Evolutionary conservation across 2,797 vertebrate genomes (phyloP).

Genomic region (Sphenopsis melanotis): DNA sequence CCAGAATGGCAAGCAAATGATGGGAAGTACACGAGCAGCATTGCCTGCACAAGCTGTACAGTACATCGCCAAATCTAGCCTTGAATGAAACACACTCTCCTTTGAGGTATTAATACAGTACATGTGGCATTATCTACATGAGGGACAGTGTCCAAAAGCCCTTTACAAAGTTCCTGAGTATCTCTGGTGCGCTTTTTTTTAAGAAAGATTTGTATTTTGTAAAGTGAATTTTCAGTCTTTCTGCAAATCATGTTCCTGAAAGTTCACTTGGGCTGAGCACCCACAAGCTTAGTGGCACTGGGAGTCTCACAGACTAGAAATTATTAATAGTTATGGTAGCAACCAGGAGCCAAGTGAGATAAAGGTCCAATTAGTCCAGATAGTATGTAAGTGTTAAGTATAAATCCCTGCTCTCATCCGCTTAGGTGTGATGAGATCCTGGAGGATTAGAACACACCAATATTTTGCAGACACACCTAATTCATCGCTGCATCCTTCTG

Average conservation of each 20-base stretch:
- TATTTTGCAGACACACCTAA: background rate
- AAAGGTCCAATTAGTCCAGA: slow-evolving; percentile 19
- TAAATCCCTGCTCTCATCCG: background rate
- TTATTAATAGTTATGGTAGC: slow-evolving; percentile 3
- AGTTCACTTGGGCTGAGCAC: background rate
- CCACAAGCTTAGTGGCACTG: background rate
- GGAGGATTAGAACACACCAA: background rate
- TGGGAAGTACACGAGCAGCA: background rate
- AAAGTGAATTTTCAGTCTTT: background rate
- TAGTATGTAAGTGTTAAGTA: background rate
- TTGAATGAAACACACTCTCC: background rate
- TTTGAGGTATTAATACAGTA: background rate
- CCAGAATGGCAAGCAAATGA: background rate
- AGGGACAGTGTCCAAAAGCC: background rate
- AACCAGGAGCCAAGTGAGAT: slow-evolving; percentile 20
- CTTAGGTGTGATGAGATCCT: slow-evolving; percentile 22
- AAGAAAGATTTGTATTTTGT: background rate
- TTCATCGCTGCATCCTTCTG: background rate
- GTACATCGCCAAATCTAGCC: background rate
- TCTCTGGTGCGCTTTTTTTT: background rate
- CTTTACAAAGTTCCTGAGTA: background rate
- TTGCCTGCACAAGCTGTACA: background rate
- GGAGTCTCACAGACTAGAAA: background rate
- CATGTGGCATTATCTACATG: background rate
- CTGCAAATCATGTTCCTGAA: background rate